Conservation (phyloP, 2,113 vertebrate species). For the Dermatemys mawii region DNA sequence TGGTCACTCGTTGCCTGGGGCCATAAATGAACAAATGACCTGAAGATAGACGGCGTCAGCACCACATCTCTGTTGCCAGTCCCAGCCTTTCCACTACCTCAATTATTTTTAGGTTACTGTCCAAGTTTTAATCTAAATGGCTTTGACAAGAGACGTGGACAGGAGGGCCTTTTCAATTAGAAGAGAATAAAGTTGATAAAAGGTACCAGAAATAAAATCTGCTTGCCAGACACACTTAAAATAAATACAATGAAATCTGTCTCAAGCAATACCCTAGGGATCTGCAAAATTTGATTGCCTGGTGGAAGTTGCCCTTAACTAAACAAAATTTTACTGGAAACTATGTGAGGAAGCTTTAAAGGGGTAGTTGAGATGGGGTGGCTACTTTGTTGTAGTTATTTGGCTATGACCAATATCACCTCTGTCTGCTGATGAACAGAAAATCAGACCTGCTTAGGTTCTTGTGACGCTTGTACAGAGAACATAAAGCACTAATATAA, state of each 20-base stretch:
- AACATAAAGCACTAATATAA: not conserved
- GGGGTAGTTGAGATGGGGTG: accelerated
- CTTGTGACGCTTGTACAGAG: accelerated
- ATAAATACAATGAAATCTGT: not conserved
- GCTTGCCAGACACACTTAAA: constrained; percentile 14
- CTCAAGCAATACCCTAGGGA: not conserved
- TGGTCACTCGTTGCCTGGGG: accelerated
- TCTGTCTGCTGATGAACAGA: not conserved
- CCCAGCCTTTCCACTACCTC: not conserved
- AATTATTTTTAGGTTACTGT: not conserved
- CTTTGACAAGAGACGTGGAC: not conserved
- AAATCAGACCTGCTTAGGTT: accelerated
- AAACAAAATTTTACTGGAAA: not conserved
- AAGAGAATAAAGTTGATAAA: not conserved
- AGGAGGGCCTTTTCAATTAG: not conserved
- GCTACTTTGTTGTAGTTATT: accelerated
- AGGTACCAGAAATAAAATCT: not conserved
- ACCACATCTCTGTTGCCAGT: not conserved
- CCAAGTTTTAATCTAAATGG: not conserved
- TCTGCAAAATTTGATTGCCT: not conserved
- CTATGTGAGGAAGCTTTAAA: not conserved
- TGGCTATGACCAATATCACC: accelerated
- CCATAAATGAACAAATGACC: not conserved
- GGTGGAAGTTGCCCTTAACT: not conserved
- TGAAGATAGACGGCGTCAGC: accelerated